Conservation (phyloP, 2,888 invertebrate species). For the Norana najaformis region DNA sequence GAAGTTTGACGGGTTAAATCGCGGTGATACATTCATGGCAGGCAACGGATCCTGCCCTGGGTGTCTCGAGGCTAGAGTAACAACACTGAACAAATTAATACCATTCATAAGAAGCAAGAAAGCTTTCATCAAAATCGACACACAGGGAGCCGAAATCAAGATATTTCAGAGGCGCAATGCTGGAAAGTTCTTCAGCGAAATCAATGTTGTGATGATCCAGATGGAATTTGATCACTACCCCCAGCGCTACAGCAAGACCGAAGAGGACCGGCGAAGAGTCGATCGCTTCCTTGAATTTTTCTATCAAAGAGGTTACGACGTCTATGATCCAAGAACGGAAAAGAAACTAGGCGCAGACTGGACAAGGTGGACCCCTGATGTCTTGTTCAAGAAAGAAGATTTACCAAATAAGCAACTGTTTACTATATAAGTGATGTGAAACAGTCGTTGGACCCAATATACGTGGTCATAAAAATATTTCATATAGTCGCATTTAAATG, state of each 20-base stretch:
- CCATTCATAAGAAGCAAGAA: not conserved
- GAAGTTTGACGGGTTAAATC: not conserved
- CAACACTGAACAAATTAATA: not conserved
- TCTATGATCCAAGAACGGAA: slow-evolving; percentile 8
- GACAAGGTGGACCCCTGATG: not conserved
- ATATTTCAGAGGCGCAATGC: not conserved
- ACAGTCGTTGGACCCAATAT: too few relatives aligned
- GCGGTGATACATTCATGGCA: not conserved
- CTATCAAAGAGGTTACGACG: slow-evolving; percentile 26
- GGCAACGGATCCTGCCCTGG: not conserved
- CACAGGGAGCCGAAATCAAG: not conserved
- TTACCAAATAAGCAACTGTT: not conserved
- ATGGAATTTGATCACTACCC: slow-evolving; percentile 14
- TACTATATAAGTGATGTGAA: not conserved
- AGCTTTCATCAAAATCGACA: not conserved
- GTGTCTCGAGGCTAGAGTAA: not conserved
- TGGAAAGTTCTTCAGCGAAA: not conserved
- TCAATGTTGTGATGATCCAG: slow-evolving; percentile 9
- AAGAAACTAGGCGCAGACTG: not conserved
- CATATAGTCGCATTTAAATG: too few relatives aligned
- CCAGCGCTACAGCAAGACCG: not conserved
- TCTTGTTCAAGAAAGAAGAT: not conserved
- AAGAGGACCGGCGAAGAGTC: not conserved
- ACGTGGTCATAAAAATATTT: too few relatives aligned
- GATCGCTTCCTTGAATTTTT: slow-evolving; percentile 20